A percentile compares a stretch with the other conserved stretches of the same genome.
Evolutionary conservation across 2,888 invertebrate genomes (phyloP).

Genomic region (Iselma pallidipennis): DNA sequence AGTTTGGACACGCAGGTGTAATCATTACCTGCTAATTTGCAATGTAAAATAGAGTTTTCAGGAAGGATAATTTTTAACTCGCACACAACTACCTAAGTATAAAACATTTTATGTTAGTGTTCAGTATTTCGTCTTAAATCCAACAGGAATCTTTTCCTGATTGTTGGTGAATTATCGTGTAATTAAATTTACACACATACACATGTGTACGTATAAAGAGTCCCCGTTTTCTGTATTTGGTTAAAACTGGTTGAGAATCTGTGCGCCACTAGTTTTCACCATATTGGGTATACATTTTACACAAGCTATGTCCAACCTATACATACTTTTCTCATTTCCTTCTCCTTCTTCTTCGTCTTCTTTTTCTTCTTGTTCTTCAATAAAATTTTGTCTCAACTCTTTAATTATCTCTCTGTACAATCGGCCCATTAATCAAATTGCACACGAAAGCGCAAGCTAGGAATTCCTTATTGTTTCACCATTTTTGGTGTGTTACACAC

Average conservation of each 20-base stretch:
- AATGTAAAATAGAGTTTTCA: not conserved
- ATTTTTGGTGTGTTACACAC: slow-evolving; percentile 24
- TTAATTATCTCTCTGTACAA: slow-evolving; percentile 34
- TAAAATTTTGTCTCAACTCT: slow-evolving; percentile 32
- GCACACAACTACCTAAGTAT: too few species aligned
- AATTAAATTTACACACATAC: not conserved
- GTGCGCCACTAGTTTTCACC: slow-evolving; percentile 48
- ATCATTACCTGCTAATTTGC: not conserved
- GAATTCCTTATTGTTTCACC: slow-evolving; percentile 32
- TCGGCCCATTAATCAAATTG: slow-evolving; percentile 17
- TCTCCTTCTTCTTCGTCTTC: not conserved
- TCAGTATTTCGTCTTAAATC: not conserved
- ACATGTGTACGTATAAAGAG: slow-evolving; percentile 32
- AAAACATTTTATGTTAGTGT: not conserved
- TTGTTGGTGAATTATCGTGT: slow-evolving; percentile 35
- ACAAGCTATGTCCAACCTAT: not conserved
- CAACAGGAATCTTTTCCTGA: slow-evolving; percentile 23
- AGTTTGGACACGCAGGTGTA: not conserved
- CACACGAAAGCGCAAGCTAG: slow-evolving; percentile 17
- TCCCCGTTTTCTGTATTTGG: slow-evolving; percentile 43
- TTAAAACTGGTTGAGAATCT: slow-evolving; percentile 41
- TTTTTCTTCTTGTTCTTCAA: slow-evolving; percentile 17
- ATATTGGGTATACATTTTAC: slow-evolving; percentile 36
- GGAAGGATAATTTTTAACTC: too few species aligned
- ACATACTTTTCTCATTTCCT: not conserved